Evolutionary conservation across 2,113 vertebrate species (phyloP).

Genomic region (Gallinago undulata): DNA sequence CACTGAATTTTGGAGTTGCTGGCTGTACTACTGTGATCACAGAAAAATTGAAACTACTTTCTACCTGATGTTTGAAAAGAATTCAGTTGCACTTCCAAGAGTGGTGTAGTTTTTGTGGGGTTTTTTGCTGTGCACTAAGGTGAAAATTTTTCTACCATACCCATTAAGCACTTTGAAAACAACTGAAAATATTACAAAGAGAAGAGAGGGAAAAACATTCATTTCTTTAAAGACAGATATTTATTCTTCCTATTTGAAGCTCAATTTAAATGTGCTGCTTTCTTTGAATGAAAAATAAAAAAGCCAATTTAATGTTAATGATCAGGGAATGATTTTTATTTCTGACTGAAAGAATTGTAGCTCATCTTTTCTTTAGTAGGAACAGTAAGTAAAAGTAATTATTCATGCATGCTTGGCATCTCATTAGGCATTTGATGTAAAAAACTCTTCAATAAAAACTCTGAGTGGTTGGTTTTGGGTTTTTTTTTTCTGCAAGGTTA

Average conservation of each 20-base stretch:
- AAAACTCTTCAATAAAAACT: conserved; percentile 54
- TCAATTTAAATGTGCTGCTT: conserved; percentile 4
- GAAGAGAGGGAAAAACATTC: neutral
- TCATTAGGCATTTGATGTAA: conserved; percentile 70
- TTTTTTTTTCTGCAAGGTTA: conserved; percentile 23
- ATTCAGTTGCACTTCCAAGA: neutral
- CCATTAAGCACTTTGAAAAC: neutral
- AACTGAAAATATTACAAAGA: neutral
- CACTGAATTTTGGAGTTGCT: neutral
- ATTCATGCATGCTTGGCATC: conserved; percentile 63
- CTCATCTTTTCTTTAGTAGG: conserved; percentile 62
- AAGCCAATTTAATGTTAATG: conserved; percentile 62
- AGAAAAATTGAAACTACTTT: neutral
- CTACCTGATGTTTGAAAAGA: neutral
- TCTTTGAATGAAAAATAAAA: conserved; percentile 48
- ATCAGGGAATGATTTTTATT: conserved; percentile 45
- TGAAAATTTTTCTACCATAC: neutral
- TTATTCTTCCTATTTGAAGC: conserved; percentile 6
- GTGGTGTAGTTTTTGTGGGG: fast-evolving
- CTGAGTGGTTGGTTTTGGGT: neutral
- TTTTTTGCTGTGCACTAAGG: neutral
- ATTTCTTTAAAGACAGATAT: neutral
- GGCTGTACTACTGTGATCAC: neutral
- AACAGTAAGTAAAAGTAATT: conserved; percentile 72
- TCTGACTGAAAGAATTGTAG: conserved; percentile 56